Conservation (phyloP, 1,140 invertebrate genomes). For the Bombus impatiens region DNA sequence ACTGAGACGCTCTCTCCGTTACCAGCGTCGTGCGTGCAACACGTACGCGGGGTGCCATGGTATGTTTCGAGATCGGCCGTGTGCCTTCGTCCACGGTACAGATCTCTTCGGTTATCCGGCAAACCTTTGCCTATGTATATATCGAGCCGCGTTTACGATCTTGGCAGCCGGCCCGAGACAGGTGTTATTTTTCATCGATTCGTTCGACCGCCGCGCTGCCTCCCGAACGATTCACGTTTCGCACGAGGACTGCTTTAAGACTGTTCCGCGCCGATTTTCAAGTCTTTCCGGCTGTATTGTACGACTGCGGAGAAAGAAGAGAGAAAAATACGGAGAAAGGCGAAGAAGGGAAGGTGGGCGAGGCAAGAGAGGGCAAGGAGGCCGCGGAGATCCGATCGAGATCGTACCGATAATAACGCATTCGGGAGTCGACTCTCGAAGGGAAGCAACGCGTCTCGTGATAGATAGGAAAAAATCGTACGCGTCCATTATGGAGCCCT, state of each 20-base stretch:
- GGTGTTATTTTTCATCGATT: slow-evolving; percentile 75
- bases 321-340: background rate
- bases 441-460: slow-evolving; percentile 32
- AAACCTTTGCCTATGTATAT: slow-evolving; percentile 54
- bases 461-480: slow-evolving; percentile 62
- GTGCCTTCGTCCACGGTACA: slow-evolving; percentile 33
- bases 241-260: slow-evolving; percentile 28
- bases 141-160: slow-evolving; percentile 70
- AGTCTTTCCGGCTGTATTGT: background rate
- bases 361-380: slow-evolving; percentile 43
- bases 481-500: background rate
- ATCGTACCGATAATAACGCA: slow-evolving; percentile 60
- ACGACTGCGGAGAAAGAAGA: background rate
- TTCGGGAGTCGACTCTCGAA: slow-evolving; percentile 53
- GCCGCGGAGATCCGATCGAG: slow-evolving; percentile 56
- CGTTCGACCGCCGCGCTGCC: slow-evolving; percentile 60
- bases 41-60: slow-evolving; percentile 56
- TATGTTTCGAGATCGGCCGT: slow-evolving; percentile 41
- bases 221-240: slow-evolving; percentile 20
- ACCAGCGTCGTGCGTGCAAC: slow-evolving; percentile 56
- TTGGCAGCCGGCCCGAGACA: slow-evolving; percentile 62
- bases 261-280: slow-evolving; percentile 52
- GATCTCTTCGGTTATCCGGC: slow-evolving; percentile 29
- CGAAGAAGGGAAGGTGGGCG: background rate
- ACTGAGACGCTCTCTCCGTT: slow-evolving; percentile 63